These are phyloP conservation scores for Drosophila mayaguana DNA, from an alignment of 2,888 invertebrate genomes.

Conservation along the genomic window DNA sequence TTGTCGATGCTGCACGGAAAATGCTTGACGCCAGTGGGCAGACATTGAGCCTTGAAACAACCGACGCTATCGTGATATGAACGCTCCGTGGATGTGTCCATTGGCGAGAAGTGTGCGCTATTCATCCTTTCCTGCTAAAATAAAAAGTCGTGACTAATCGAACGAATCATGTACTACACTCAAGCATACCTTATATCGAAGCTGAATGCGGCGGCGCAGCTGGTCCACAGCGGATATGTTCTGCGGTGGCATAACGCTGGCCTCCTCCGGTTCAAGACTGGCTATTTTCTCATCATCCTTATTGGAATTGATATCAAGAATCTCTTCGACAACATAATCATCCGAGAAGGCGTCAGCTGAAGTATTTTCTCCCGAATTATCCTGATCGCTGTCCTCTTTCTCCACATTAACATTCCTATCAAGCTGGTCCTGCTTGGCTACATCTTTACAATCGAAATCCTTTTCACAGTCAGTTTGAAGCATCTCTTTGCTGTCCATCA, in stretches of 20 bases:
- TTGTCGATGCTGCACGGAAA: constrained; percentile 79
- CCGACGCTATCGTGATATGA: constrained; percentile 70
- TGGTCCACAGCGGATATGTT: constrained; percentile 20
- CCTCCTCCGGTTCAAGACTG: background rate
- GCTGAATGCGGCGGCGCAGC: constrained; percentile 33
- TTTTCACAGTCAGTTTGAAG: constrained; percentile 2
- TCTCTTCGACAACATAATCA: constrained; percentile 20
- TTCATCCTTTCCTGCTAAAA: constrained; percentile 45
- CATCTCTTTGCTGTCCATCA: constrained; percentile 9
- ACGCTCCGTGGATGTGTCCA: constrained; percentile 78
- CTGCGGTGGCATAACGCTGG: constrained; percentile 9
- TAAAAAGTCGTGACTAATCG: background rate
- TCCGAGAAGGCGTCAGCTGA: constrained; percentile 8
- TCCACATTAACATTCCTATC: constrained; percentile 4
- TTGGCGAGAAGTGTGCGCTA: constrained; percentile 72
- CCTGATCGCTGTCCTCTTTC: background rate
- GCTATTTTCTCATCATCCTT: background rate
- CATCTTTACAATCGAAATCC: constrained; percentile 56
- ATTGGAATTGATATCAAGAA: constrained; percentile 16
- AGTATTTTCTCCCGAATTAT: background rate
- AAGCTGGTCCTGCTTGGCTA: constrained; percentile 20
- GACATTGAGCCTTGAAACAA: constrained; percentile 66
- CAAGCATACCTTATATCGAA: constrained; percentile 40
- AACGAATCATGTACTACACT: background rate
- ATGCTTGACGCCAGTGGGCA: constrained; percentile 71